A percentile compares a stretch with the other conserved stretches of the same genome.
Conservation (phyloP, 2,888 invertebrate species). For the Eucera pruinosa region DNA sequence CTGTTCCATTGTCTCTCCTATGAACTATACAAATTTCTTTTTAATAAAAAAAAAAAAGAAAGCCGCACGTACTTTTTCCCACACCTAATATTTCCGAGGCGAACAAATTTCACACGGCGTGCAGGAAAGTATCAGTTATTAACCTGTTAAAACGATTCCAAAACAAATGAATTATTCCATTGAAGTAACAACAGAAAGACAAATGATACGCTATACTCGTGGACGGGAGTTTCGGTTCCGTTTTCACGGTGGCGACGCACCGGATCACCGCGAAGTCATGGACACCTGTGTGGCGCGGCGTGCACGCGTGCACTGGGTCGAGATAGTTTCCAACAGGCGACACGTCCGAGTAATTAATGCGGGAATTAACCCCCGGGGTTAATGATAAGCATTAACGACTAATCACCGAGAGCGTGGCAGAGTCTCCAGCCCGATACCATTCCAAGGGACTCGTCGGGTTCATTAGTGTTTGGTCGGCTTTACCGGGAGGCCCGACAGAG, state of each 20-base stretch:
- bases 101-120: too few relatives aligned
- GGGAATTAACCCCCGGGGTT: constrained; percentile 78
- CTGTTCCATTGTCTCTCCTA: too few relatives aligned
- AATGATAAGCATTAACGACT: constrained; percentile 80
- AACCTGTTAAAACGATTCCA: not conserved
- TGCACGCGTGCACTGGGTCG: constrained; percentile 45
- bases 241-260: constrained; percentile 35
- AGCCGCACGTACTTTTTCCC: too few relatives aligned
- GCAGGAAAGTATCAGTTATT: too few relatives aligned
- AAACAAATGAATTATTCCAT: not conserved
- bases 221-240: constrained; percentile 4
- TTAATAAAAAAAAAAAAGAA: too few relatives aligned
- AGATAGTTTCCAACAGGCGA: constrained; percentile 68
- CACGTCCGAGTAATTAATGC: constrained; percentile 75
- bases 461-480: constrained; percentile 75
- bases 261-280: constrained; percentile 25
- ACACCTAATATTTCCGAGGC: too few relatives aligned
- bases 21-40: too few relatives aligned
- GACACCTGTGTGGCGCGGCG: constrained; percentile 58
- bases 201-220: constrained; percentile 15
- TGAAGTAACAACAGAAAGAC: not conserved
- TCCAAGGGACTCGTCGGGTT: constrained; percentile 67
- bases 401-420: constrained; percentile 71
- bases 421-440: constrained; percentile 64
- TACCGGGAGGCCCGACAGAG: constrained; percentile 63